Evolutionary conservation across 35 echinoderm and acorn worm species (phyloP), one percentile per base, ranked within the genome.

Genomic region (Ophiothrix spiculata): DNA sequence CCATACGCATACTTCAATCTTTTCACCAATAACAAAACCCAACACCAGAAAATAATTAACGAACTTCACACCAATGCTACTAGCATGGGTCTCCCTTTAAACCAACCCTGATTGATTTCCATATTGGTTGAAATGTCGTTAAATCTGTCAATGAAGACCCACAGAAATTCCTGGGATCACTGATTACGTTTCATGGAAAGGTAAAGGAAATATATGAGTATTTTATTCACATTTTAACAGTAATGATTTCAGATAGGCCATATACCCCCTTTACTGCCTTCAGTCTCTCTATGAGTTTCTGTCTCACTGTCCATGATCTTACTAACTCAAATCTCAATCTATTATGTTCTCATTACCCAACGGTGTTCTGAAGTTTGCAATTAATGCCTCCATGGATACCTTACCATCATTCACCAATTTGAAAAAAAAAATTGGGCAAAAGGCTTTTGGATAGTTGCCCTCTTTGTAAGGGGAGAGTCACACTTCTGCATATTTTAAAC

Each of bases 121-220:
- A 38, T 41, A 31, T 80, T n/a, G 38, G 78, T 40, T 36, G 41
- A 16, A 80, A 31, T 39, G 19, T n/a, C 8, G n/a, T 80, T 1
- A 40, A 40, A 80, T n/a, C 36, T 32, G 37, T 80, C n/a, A 39
- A 41, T 40, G 38, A 80, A n/a, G 78, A 38, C 23, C 78, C 78
- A 1, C 37, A 80, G 28, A 39, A 35, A 35, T 80, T 80, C 37
- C 78, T 80, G 17, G 78, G 78, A 23, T 10, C n/a, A 11, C 28
- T 80, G 78, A 40, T 80, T n/a, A 40, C 37, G 37, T 80, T 80
- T n/a, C 13, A 42, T 80, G 78, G 78, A 41, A 80, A 80, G 21
- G 41, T 25, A n/a, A 80, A 80, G 35, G 78, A 41, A 4, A 80
- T 28, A 23, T 40, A n/a, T 31, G 12, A 41, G 13, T 23, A 40